phyloP scores from a whole-genome alignment of 2,797 vertebrate species.

The Alca torda region DNA sequence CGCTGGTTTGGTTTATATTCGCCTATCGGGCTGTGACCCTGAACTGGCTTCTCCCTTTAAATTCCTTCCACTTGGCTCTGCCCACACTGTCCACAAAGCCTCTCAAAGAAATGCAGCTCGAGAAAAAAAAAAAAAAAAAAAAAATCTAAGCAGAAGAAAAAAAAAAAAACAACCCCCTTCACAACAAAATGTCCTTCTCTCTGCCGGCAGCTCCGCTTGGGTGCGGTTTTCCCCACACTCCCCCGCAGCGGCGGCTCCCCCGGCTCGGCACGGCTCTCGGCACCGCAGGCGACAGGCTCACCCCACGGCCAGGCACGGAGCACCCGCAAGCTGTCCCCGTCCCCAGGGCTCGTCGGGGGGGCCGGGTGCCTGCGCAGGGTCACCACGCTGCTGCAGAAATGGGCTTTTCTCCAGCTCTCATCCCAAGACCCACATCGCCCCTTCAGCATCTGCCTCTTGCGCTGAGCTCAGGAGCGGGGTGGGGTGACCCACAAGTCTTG shows the following conservation, averaged over 20 bases:
- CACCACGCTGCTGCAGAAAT: neutral
- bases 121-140: neutral
- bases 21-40: constrained; percentile 19
- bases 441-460: neutral
- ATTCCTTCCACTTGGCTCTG: constrained; percentile 67
- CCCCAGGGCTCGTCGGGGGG: neutral
- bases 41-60: constrained; percentile 62
- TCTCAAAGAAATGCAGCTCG: constrained; percentile 40
- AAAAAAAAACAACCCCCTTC: neutral
- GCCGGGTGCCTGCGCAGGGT: fast-evolving
- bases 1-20: constrained; percentile 39
- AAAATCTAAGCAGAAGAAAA: constrained; percentile 17
- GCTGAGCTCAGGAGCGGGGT: neutral
- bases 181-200: constrained; percentile 40
- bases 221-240: constrained; percentile 19
- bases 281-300: neutral
- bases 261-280: neutral
- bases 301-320: neutral
- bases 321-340: neutral
- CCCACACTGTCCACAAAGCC: constrained; percentile 66
- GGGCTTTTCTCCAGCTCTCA: neutral
- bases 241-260: neutral
- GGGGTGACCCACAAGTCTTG: fast-evolving
- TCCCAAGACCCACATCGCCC: neutral
- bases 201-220: neutral